A percentile compares a stretch with the other conserved stretches of the same genome.
phyloP scores from a whole-genome alignment of 53 echinoderm and acorn worm genomes.

The Echinarachnius parma region DNA sequence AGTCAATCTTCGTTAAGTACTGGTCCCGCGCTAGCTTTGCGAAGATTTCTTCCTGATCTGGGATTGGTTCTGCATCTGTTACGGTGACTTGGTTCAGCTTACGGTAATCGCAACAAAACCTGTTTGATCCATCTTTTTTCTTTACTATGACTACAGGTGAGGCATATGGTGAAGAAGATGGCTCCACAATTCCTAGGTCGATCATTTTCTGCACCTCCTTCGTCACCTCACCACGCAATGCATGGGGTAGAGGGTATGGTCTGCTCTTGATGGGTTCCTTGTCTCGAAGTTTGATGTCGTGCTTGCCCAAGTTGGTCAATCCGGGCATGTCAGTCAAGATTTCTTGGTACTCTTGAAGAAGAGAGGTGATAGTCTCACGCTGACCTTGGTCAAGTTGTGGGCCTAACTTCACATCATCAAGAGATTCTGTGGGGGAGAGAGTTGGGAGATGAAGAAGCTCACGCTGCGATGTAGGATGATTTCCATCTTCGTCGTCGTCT shows the following conservation, averaged over 20 bases:
- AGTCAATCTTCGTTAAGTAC: constrained; percentile 33
- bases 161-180: constrained; percentile 45
- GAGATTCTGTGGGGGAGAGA: neutral
- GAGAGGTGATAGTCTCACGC: neutral
- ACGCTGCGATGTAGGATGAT: too few relatives aligned
- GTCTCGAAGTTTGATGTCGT: constrained; percentile 39
- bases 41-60: too few relatives aligned
- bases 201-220: constrained; percentile 49
- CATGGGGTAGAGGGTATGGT: constrained; percentile 52
- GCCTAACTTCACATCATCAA: neutral
- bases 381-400: neutral
- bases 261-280: constrained; percentile 21
- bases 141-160: constrained; percentile 35
- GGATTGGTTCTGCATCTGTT: too few relatives aligned
- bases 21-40: too few relatives aligned
- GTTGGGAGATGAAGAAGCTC: neutral
- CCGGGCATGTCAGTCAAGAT: constrained; percentile 59
- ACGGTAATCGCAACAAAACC: constrained; percentile 42
- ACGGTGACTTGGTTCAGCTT: constrained; percentile 37
- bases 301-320: constrained; percentile 36
- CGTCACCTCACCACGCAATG: constrained; percentile 20
- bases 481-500: neutral
- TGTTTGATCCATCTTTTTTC: constrained; percentile 41
- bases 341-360: constrained; percentile 20
- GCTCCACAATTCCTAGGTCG: constrained; percentile 38